Percentiles rank a stretch among this genome's conserved stretches.
Conservation (phyloP, 1,140 invertebrate genomes). For the Zaprionus lachaisei region DNA sequence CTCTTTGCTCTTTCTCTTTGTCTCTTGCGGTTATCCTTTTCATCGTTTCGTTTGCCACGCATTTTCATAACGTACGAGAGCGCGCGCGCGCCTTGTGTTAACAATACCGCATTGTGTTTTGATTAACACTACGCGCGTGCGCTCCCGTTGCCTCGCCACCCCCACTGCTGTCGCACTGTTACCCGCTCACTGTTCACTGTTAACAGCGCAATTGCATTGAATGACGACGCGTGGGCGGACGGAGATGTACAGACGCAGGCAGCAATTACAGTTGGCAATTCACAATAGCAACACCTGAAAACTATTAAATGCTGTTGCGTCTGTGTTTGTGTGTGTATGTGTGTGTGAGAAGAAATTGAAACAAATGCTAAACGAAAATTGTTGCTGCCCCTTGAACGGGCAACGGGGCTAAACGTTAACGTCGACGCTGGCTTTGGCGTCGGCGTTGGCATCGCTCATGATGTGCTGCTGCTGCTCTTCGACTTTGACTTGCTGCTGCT, state of each 20-base stretch:
- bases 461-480: slow-evolving; percentile 34
- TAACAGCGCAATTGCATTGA: slow-evolving; percentile 40
- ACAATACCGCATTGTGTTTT: slow-evolving; percentile 61
- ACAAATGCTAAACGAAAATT: slow-evolving; percentile 54
- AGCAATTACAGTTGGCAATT: slow-evolving; percentile 50
- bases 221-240: slow-evolving; percentile 17
- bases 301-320: slow-evolving; percentile 54
- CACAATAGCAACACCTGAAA: slow-evolving; percentile 58
- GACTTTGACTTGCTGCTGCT: slow-evolving; percentile 41
- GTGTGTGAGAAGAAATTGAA: slow-evolving; percentile 33
- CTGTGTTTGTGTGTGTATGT: neutral
- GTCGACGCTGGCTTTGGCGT: neutral
- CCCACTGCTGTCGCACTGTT: neutral
- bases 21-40: slow-evolving; percentile 41
- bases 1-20: slow-evolving; percentile 24
- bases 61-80: slow-evolving; percentile 40
- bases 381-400: slow-evolving; percentile 64
- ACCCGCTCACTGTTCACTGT: neutral
- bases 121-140: slow-evolving; percentile 55
- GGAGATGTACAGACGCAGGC: slow-evolving; percentile 23
- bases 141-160: neutral
- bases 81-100: slow-evolving; percentile 14
- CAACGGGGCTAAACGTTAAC: slow-evolving; percentile 44
- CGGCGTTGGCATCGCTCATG: slow-evolving; percentile 4
- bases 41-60: slow-evolving; percentile 63